phyloP scores from a whole-genome alignment of 2,888 invertebrate species.

The Tanypteryx hageni region DNA sequence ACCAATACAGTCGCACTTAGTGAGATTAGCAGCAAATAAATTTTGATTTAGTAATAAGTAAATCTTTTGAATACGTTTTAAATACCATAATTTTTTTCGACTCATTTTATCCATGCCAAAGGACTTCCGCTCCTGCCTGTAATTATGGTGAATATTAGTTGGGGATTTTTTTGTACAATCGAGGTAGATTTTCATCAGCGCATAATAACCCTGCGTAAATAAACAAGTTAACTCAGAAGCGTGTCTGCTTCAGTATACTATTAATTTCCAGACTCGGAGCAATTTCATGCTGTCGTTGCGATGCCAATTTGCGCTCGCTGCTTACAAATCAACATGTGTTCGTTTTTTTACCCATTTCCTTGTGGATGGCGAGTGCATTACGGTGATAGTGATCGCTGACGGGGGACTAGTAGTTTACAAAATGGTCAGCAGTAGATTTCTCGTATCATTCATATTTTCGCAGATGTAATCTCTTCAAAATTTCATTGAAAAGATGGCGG shows the following conservation, averaged over 20 bases:
- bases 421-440: not conserved
- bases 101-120: not conserved
- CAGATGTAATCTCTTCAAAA: not conserved
- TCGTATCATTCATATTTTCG: not conserved
- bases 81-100: not conserved
- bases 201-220: not conserved
- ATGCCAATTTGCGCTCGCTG: not conserved
- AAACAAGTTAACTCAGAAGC: not conserved
- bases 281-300: not conserved
- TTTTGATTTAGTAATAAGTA: too few relatives aligned
- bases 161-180: not conserved
- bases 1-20: too few relatives aligned
- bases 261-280: conserved; percentile 1
- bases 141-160: not conserved
- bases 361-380: not conserved
- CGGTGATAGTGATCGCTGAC: conserved; percentile 2
- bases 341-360: not conserved
- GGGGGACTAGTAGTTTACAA: not conserved
- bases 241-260: not conserved
- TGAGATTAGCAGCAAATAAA: too few relatives aligned
- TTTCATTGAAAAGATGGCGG: not conserved
- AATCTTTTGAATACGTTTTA: too few relatives aligned
- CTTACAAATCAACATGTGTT: not conserved
- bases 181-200: not conserved
- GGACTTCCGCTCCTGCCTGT: not conserved